Conservation (phyloP, 2,797 vertebrate genomes). For the Fratercula arctica region DNA sequence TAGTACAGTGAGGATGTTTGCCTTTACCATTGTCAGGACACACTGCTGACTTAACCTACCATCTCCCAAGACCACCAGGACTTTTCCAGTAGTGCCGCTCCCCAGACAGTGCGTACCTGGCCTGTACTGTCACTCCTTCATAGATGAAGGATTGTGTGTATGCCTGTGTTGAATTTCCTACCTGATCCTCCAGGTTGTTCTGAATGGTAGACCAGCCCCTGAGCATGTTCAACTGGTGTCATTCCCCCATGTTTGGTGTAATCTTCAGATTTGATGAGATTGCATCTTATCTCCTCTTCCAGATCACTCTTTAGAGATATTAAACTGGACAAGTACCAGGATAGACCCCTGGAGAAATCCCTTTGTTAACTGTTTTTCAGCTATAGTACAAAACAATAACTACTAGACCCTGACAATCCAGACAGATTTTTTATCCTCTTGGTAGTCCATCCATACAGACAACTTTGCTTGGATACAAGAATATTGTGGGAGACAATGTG, state of each 20-base stretch:
- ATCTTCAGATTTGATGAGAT: neutral
- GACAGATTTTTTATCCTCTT: neutral
- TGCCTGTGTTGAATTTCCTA: neutral
- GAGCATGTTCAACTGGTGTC: neutral
- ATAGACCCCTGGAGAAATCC: neutral
- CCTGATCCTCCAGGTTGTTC: neutral
- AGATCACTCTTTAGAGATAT: neutral
- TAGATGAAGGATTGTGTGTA: neutral
- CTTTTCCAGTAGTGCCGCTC: neutral
- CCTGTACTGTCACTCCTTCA: neutral
- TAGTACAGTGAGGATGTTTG: neutral
- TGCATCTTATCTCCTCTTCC: neutral
- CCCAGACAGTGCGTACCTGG: too few relatives aligned
- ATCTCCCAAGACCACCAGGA: neutral
- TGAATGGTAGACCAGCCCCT: neutral
- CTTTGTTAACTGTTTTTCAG: neutral
- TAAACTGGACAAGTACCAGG: neutral
- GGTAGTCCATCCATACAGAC: neutral
- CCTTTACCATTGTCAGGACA: neutral
- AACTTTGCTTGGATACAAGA: neutral
- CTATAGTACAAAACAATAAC: neutral
- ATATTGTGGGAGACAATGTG: neutral
- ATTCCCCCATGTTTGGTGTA: neutral
- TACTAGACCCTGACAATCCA: neutral
- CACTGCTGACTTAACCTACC: neutral